These are phyloP conservation scores for Toxonevra muliebris DNA, from an alignment of 2,888 invertebrate genomes.

Conservation along the genomic window DNA sequence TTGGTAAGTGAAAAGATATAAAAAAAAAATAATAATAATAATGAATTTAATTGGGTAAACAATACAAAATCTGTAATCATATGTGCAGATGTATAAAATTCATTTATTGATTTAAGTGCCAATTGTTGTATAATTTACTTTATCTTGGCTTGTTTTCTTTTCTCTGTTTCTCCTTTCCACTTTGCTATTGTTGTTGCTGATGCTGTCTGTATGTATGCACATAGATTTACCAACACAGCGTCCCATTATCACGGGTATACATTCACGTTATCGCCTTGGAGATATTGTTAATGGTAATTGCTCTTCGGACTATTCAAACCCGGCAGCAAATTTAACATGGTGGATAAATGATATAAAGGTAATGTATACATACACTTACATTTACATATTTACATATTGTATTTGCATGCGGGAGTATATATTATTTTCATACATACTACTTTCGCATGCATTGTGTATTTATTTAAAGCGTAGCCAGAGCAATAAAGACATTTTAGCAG, in stretches of 20 bases:
- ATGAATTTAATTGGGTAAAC: too few relatives aligned
- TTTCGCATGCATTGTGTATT: too few relatives aligned
- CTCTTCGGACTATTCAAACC: conserved; percentile 68
- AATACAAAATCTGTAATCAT: too few relatives aligned
- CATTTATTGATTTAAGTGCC: too few relatives aligned
- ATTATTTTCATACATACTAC: too few relatives aligned
- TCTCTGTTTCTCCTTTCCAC: neutral
- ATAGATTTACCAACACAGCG: conserved; percentile 67
- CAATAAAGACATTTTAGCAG: too few relatives aligned
- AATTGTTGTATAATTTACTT: neutral
- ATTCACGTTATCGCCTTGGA: conserved; percentile 67
- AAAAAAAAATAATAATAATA: too few relatives aligned
- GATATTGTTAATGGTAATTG: conserved; percentile 69
- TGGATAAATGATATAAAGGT: conserved; percentile 68
- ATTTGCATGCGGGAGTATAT: too few relatives aligned
- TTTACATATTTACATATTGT: too few relatives aligned
- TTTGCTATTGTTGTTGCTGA: neutral
- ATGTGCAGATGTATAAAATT: too few relatives aligned
- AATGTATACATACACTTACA: conserved; percentile 16
- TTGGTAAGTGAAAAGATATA: conserved; percentile 51
- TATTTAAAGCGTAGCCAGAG: too few relatives aligned
- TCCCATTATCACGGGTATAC: conserved; percentile 68
- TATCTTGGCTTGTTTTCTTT: conserved; percentile 20
- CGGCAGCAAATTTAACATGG: conserved; percentile 70
- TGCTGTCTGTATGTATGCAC: neutral